Conservation (phyloP, 2,888 invertebrate genomes). For the Chymomyza procnemis region DNA sequence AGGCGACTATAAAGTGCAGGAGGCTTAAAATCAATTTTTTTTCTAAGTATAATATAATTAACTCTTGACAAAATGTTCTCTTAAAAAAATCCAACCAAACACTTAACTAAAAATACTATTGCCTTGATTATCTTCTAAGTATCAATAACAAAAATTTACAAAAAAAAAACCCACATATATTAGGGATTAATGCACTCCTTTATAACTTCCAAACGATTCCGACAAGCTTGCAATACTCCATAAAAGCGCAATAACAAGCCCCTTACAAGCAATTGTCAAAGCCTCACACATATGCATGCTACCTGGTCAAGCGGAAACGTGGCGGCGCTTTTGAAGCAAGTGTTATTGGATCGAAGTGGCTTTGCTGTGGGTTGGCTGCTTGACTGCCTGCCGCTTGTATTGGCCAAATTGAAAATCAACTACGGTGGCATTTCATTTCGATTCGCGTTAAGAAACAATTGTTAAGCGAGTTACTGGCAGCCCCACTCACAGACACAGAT, state of each 20-base stretch:
- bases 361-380: not conserved
- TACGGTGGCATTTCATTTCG: slow-evolving; percentile 67
- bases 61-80: too few relatives aligned
- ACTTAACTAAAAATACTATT: too few relatives aligned
- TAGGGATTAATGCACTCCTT: not conserved
- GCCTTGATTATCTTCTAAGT: too few relatives aligned
- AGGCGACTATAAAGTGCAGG: too few relatives aligned
- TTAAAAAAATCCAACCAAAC: too few relatives aligned
- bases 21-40: too few relatives aligned
- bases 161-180: slow-evolving; percentile 25
- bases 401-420: slow-evolving; percentile 62
- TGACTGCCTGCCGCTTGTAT: slow-evolving; percentile 22
- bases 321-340: slow-evolving; percentile 25
- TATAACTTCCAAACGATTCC: not conserved
- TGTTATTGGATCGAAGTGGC: slow-evolving; percentile 12
- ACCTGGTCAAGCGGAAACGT: slow-evolving; percentile 51
- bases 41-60: too few relatives aligned
- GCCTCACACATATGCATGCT: slow-evolving; percentile 37
- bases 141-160: too few relatives aligned
- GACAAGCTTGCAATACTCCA: not conserved
- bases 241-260: slow-evolving; percentile 17
- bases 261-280: slow-evolving; percentile 58
- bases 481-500: slow-evolving; percentile 8
- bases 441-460: slow-evolving; percentile 72
- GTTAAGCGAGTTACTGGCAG: slow-evolving; percentile 43